phyloP scores from a whole-genome alignment of 2,888 invertebrate genomes.

The Drosophila parthenogenetica region DNA sequence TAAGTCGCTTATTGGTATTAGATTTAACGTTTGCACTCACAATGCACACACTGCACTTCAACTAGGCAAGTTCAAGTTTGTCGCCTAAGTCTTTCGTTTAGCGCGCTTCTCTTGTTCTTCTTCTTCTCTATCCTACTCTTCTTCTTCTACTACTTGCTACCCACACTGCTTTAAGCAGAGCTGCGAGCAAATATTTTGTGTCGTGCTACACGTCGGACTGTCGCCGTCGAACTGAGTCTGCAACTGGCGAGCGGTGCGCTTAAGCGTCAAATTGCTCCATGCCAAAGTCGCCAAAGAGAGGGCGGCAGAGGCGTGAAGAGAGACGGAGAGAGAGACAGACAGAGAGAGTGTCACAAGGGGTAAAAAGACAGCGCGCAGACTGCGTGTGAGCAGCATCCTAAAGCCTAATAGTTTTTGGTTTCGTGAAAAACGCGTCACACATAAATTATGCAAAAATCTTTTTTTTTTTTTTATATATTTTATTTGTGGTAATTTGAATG shows the following conservation, averaged over 20 bases:
- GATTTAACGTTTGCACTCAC: slow-evolving; percentile 3
- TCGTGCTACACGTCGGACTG: slow-evolving; percentile 82
- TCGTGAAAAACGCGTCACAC: slow-evolving; percentile 28
- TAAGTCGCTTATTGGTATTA: background rate
- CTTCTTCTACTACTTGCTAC: slow-evolving; percentile 12
- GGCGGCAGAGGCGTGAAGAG: background rate
- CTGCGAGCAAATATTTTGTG: slow-evolving; percentile 24
- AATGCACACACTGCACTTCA: slow-evolving; percentile 24
- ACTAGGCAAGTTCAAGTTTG: slow-evolving; percentile 82
- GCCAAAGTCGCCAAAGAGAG: slow-evolving; percentile 22
- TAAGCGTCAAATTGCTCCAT: slow-evolving; percentile 81
- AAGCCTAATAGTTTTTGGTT: slow-evolving; percentile 34
- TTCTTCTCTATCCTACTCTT: slow-evolving; percentile 1
- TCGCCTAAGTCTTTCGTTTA: slow-evolving; percentile 71
- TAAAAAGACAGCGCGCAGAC: background rate
- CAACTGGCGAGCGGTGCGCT: slow-evolving; percentile 70
- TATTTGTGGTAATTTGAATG: slow-evolving; percentile 41
- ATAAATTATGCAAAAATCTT: slow-evolving; percentile 65
- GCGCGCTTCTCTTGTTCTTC: slow-evolving; percentile 27
- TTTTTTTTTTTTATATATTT: background rate
- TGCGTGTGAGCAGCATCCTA: slow-evolving; percentile 26
- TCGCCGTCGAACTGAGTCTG: slow-evolving; percentile 83
- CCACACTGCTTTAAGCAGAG: slow-evolving; percentile 6
- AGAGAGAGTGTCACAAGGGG: slow-evolving; percentile 13
- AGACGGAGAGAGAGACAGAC: background rate